Percentiles rank a stretch among this genome's conserved stretches.
These are phyloP conservation scores for Gymnothorax javanicus DNA, from an alignment of 2,797 vertebrate genomes.

Conservation along the genomic window DNA sequence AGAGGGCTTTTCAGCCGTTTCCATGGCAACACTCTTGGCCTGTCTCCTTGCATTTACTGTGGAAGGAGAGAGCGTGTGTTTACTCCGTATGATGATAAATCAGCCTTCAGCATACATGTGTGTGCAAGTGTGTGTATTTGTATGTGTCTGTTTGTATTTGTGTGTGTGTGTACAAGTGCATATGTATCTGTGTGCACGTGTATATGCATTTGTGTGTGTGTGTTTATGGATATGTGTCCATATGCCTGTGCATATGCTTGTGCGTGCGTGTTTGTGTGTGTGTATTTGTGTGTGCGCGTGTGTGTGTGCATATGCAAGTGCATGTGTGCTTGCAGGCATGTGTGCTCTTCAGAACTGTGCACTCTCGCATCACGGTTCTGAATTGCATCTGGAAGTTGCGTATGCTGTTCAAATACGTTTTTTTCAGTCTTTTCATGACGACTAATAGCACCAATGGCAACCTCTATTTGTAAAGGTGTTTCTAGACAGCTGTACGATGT, in stretches of 20 bases:
- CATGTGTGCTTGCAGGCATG: neutral
- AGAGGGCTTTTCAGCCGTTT: constrained; percentile 53
- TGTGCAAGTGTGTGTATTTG: neutral
- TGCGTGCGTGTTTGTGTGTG: constrained; percentile 43
- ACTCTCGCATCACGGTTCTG: neutral
- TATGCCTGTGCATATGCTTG: constrained; percentile 5
- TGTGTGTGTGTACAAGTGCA: neutral
- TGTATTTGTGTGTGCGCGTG: constrained; percentile 37
- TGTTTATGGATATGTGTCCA: constrained; percentile 25
- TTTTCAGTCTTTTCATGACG: neutral
- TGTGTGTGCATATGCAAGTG: constrained; percentile 40
- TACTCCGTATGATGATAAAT: neutral
- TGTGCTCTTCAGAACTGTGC: neutral
- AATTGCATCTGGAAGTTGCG: neutral
- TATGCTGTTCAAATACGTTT: neutral
- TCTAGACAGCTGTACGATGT: neutral
- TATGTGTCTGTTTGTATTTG: too few species aligned
- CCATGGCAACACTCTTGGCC: constrained; percentile 60
- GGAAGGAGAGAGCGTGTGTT: constrained; percentile 5
- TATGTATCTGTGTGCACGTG: constrained; percentile 31
- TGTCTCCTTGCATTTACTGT: constrained; percentile 43
- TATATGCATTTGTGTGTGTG: constrained; percentile 39
- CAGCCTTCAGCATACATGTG: neutral
- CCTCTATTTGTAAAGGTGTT: neutral
- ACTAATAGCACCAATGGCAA: neutral